Evolutionary conservation across 2,113 vertebrate species (phyloP), one percentile per base, ranked within the genome.

Genomic region (Hepsetus odoe): DNA sequence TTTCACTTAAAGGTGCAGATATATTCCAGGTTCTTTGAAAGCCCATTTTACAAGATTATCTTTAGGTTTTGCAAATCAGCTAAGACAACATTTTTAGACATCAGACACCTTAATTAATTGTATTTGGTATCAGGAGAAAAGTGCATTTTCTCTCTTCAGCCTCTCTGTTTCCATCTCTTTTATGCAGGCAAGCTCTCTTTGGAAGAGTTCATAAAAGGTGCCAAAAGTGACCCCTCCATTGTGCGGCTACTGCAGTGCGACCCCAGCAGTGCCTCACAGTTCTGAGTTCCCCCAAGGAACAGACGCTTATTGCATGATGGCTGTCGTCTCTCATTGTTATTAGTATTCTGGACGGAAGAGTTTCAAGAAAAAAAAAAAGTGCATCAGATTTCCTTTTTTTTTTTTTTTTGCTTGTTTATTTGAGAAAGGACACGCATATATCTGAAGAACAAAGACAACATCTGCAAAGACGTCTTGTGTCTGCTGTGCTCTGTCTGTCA

Each of bases 181-280:
- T 28, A 77, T 42, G 0, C 91, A 99, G 98, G 98, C 56, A 98
- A 97, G 86, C 86, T 99, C 51, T 99, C 98, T 9, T 91, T 99
- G 91, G 98, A 98, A 90, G 98, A 99, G 88, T 99, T 99, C 89
- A 99, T 99, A 93, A 94, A 93, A 91, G 98, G 98, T 81, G 98
- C 98, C 93, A 99, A 99, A 92, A 99, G 96, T 14, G 98, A 99
- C 90, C 98, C 98, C 0, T 99, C 97, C 88, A 99, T 99, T 56
- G 98, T 99, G 77, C 93, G 97, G 85, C 94, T 99, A 94, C 95
- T 99, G 88, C 97, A 99, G 93, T 99, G 98, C 0, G 97, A 99
- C 92, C 97, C 98, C 86, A 98, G 97, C 90, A 95, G 96, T 4
- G 93, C 97, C 79, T 93, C 92, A 12, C 97, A 98, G 93, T 96